phyloP scores from a whole-genome alignment of 2,113 vertebrate species.

The Aphyosemion australe region DNA sequence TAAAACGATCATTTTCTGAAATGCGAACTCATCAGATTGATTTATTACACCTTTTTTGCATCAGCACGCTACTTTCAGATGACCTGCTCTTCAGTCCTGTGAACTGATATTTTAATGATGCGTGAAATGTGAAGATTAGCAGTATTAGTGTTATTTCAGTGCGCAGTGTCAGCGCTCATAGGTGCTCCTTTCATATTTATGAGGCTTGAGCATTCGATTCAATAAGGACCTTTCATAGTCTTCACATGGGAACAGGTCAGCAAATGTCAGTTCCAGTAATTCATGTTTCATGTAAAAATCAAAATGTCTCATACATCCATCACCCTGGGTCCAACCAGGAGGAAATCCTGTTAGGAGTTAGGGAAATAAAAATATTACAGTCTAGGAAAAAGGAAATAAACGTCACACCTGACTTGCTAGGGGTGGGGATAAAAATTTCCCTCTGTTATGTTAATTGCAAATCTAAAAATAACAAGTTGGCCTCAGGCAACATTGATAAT shows the following conservation, averaged over 20 bases:
- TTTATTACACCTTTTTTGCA: constrained; percentile 61
- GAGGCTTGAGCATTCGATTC: constrained; percentile 63
- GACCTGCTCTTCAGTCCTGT: constrained; percentile 63
- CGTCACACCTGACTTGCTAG: constrained; percentile 64
- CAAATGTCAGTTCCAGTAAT: constrained; percentile 68
- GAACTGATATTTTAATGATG: constrained; percentile 73
- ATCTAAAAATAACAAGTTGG: constrained; percentile 59
- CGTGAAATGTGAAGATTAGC: constrained; percentile 75
- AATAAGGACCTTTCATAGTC: constrained; percentile 69
- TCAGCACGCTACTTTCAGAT: constrained; percentile 59
- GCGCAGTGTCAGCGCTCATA: constrained; percentile 58
- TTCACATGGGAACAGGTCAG: constrained; percentile 73
- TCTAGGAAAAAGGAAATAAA: constrained; percentile 53
- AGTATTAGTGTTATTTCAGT: constrained; percentile 67
- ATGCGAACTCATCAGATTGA: constrained; percentile 53
- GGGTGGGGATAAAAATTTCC: constrained; percentile 57
- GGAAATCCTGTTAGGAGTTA: constrained; percentile 14
- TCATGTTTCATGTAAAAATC: constrained; percentile 67
- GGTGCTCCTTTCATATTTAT: constrained; percentile 72
- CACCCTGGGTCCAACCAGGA: constrained; percentile 28
- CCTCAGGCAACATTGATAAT: constrained; percentile 73
- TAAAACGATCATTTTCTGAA: constrained; percentile 18
- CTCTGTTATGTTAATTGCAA: constrained; percentile 74
- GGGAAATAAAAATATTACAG: not conserved
- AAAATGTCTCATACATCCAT: constrained; percentile 70